Percentiles rank a stretch among this genome's conserved stretches.
phyloP scores from a whole-genome alignment of 2,888 invertebrate species.

The Tholera decimalis region DNA sequence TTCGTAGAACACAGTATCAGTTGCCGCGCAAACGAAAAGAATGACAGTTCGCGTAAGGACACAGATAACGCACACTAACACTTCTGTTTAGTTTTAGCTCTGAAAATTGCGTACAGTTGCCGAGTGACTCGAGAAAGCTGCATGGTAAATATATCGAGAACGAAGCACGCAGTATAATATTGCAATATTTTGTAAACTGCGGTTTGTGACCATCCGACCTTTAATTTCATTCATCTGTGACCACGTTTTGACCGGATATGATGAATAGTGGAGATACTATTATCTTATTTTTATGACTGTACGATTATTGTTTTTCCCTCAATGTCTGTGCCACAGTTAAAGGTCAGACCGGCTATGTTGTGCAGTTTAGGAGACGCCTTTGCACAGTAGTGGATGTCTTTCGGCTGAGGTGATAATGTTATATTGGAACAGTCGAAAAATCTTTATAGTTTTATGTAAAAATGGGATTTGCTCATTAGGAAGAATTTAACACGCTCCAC shows the following conservation, averaged over 20 bases:
- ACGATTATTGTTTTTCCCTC: background rate
- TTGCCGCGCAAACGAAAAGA: too few species aligned
- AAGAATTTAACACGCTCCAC: too few species aligned
- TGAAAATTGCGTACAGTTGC: too few species aligned
- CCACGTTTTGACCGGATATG: background rate
- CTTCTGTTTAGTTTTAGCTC: too few species aligned
- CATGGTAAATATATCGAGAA: background rate
- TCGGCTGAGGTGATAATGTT: background rate
- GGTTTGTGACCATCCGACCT: background rate
- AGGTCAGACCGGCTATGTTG: background rate
- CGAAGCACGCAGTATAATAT: too few species aligned
- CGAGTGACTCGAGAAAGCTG: too few species aligned
- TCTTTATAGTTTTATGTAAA: too few species aligned
- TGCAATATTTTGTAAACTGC: background rate
- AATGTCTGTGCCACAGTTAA: background rate
- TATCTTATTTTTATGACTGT: conserved; percentile 2
- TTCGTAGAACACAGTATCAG: too few species aligned
- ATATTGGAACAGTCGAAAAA: background rate
- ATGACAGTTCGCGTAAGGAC: too few species aligned
- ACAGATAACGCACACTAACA: too few species aligned
- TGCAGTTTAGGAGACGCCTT: background rate
- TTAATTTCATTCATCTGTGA: background rate
- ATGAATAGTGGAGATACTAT: background rate
- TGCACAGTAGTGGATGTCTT: background rate
- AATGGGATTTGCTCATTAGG: too few species aligned